A percentile compares a stretch with the other conserved stretches of the same genome.
Evolutionary conservation across 2,888 invertebrate species (phyloP).

Genomic region (Scaptomyza reducta): DNA sequence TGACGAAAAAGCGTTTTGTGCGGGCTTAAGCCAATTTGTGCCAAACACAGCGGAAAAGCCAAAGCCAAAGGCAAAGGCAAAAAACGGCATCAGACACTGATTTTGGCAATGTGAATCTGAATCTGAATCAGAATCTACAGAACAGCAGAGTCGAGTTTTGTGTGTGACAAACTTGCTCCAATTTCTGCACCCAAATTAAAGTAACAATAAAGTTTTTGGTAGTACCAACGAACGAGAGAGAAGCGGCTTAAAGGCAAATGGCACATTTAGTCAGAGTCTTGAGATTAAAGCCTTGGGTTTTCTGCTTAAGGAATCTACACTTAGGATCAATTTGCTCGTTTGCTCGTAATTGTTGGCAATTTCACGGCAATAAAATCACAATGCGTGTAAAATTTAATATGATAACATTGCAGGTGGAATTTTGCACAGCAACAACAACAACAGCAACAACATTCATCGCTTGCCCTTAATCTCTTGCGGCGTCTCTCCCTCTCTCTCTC

Average conservation of each 20-base stretch:
- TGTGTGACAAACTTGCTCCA: constrained; percentile 45
- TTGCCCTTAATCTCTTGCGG: neutral
- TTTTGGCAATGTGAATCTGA: constrained; percentile 3
- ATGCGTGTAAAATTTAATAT: constrained; percentile 77
- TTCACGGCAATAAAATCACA: constrained; percentile 81
- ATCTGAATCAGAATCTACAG: constrained; percentile 2
- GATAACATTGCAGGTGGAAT: constrained; percentile 74
- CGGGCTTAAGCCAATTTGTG: constrained; percentile 76
- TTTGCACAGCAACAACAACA: constrained; percentile 17
- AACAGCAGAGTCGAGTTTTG: constrained; percentile 17
- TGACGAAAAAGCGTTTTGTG: constrained; percentile 68
- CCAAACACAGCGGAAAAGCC: constrained; percentile 52
- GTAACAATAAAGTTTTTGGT: constrained; percentile 52
- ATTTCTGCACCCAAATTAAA: constrained; percentile 51
- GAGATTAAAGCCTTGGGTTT: constrained; percentile 17
- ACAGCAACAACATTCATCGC: constrained; percentile 11
- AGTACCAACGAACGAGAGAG: constrained; percentile 14
- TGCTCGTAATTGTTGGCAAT: constrained; percentile 80
- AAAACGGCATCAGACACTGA: constrained; percentile 22
- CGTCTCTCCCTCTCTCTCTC: neutral
- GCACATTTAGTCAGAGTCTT: constrained; percentile 14
- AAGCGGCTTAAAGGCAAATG: constrained; percentile 52
- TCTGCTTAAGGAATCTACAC: neutral
- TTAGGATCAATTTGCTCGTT: constrained; percentile 30
- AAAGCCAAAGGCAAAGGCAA: constrained; percentile 37